These are phyloP conservation scores for Ispidina picta DNA, from an alignment of 2,797 vertebrate species.

Conservation along the genomic window DNA sequence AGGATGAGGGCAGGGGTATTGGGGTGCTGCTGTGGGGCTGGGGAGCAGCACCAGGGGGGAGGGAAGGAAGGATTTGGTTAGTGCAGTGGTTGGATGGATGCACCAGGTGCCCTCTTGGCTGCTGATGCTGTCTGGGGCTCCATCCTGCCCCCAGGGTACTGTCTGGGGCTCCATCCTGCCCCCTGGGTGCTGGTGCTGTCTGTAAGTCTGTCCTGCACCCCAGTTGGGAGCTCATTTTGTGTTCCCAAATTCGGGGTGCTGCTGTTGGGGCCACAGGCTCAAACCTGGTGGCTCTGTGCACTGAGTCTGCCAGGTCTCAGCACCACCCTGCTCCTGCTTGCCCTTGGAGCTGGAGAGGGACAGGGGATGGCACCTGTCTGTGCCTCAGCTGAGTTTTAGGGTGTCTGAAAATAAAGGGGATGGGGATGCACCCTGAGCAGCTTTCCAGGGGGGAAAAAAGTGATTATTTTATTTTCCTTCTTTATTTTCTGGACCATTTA, in stretches of 20 bases:
- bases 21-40: neutral
- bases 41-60: accelerated
- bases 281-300: accelerated
- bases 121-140: neutral
- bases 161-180: neutral
- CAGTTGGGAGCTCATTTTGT: accelerated
- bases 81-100: neutral
- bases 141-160: neutral
- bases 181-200: neutral
- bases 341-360: neutral
- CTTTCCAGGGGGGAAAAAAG: neutral
- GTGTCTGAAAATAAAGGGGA: neutral
- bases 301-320: neutral
- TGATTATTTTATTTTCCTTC: neutral
- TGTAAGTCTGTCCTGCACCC: neutral
- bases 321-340: accelerated
- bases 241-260: neutral
- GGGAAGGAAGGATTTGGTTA: neutral
- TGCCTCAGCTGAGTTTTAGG: neutral
- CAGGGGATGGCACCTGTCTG: neutral
- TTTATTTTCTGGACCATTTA: neutral
- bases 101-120: neutral
- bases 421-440: neutral
- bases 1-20: neutral
- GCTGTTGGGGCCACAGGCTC: neutral